A percentile compares a stretch with the other conserved stretches of the same genome.
phyloP scores from a whole-genome alignment of 2,113 vertebrate species.

The Callithrix jacchus region DNA sequence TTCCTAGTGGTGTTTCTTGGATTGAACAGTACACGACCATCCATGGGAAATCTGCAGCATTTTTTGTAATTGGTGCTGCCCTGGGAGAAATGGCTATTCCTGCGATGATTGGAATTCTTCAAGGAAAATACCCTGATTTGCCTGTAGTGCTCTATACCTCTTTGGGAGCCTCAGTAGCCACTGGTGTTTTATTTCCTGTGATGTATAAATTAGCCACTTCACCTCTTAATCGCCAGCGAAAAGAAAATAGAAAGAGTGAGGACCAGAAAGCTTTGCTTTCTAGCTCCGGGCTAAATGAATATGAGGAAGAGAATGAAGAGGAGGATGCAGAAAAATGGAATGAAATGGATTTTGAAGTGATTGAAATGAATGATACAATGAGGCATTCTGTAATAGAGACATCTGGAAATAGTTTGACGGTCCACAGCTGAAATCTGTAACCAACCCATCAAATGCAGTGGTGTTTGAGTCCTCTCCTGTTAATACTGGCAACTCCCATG shows the following conservation, averaged over 20 bases:
- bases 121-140: constrained; percentile 80
- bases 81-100: constrained; percentile 96
- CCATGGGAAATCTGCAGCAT: constrained; percentile 85
- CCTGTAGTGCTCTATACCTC: constrained; percentile 90
- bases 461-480: background rate
- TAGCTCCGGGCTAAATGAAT: constrained; percentile 83
- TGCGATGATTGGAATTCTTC: constrained; percentile 86
- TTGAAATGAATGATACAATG: constrained; percentile 89
- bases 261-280: constrained; percentile 88
- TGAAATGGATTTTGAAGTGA: constrained; percentile 91
- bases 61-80: constrained; percentile 91
- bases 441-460: background rate
- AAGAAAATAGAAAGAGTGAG: constrained; percentile 81
- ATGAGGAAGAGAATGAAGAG: constrained; percentile 80
- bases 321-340: constrained; percentile 86
- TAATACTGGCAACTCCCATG: constrained; percentile 71
- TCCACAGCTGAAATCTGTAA: background rate
- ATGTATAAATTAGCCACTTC: constrained; percentile 90
- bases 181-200: constrained; percentile 91
- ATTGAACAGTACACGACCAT: constrained; percentile 94
- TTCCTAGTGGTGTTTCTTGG: constrained; percentile 96
- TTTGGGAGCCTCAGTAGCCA: constrained; percentile 83
- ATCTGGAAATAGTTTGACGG: constrained; percentile 12
- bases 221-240: constrained; percentile 50
- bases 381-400: constrained; percentile 79